Conservation (phyloP, 2,113 vertebrate species). For the Gavia stellata region DNA sequence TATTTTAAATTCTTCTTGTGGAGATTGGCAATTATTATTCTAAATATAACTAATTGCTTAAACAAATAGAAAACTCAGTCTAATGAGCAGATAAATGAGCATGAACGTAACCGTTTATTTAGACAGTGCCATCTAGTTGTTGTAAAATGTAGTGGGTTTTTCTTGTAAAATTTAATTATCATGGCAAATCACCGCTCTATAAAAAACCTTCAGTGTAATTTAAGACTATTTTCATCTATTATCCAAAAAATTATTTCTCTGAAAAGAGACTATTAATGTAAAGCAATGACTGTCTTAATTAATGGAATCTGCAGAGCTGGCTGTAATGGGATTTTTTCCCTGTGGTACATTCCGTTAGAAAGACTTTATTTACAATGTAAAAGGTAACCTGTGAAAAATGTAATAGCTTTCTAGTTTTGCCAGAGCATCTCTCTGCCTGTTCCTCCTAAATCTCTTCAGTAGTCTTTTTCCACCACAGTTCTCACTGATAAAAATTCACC, state of each 20-base stretch:
- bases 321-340: not conserved
- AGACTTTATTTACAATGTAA: not conserved
- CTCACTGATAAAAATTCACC: not conserved
- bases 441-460: not conserved
- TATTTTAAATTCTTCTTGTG: not conserved
- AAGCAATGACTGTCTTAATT: not conserved
- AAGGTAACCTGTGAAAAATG: not conserved
- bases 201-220: not conserved
- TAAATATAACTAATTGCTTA: conserved; percentile 16
- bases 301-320: not conserved
- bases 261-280: not conserved
- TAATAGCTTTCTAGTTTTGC: not conserved
- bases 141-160: not conserved
- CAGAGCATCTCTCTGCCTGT: not conserved
- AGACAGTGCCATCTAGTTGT: conserved; percentile 5
- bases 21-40: not conserved
- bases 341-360: not conserved
- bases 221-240: not conserved
- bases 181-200: not conserved
- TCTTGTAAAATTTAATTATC: conserved; percentile 10
- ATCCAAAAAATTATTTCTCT: not conserved
- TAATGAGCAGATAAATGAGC: conserved; percentile 18
- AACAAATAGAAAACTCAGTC: not conserved
- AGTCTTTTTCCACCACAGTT: not conserved
- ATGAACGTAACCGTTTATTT: not conserved